These are phyloP conservation scores for Notocelia uddmanniana DNA, from an alignment of 2,888 invertebrate species.

Conservation along the genomic window DNA sequence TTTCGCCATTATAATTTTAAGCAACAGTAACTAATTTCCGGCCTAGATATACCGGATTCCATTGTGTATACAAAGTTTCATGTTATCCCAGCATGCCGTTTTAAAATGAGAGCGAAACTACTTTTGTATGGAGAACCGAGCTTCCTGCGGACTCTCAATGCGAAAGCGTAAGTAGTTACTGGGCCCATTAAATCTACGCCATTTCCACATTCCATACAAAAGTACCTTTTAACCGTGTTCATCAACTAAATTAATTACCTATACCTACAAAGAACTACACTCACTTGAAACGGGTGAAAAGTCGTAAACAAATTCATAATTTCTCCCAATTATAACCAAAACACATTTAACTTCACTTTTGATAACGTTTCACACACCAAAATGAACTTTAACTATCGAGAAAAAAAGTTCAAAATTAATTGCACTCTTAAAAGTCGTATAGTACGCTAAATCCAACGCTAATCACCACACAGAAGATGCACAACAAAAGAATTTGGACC, in stretches of 20 bases:
- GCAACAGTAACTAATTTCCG: too few species aligned
- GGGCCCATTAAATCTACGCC: neutral
- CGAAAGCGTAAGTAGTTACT: too few species aligned
- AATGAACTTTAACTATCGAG: neutral
- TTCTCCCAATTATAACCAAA: constrained; percentile 36
- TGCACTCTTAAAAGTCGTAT: neutral
- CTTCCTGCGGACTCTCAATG: too few species aligned
- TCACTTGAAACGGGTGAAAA: constrained; percentile 10
- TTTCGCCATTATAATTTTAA: too few species aligned
- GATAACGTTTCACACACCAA: neutral
- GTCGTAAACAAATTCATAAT: constrained; percentile 30
- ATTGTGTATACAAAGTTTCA: too few species aligned
- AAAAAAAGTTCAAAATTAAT: neutral
- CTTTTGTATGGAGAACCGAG: too few species aligned
- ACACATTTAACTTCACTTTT: constrained; percentile 40
- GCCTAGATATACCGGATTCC: too few species aligned
- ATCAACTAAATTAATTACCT: constrained; percentile 13
- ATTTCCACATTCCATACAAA: neutral
- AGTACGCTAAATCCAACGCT: constrained; percentile 23
- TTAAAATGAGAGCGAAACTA: too few species aligned
- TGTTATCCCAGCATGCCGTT: too few species aligned
- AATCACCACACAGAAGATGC: constrained; percentile 13
- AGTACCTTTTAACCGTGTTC: constrained; percentile 8
- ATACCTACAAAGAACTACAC: constrained; percentile 1
- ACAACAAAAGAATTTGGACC: neutral